These are phyloP conservation scores for Gobius niger DNA, from an alignment of 2,113 vertebrate genomes.

Conservation along the genomic window DNA sequence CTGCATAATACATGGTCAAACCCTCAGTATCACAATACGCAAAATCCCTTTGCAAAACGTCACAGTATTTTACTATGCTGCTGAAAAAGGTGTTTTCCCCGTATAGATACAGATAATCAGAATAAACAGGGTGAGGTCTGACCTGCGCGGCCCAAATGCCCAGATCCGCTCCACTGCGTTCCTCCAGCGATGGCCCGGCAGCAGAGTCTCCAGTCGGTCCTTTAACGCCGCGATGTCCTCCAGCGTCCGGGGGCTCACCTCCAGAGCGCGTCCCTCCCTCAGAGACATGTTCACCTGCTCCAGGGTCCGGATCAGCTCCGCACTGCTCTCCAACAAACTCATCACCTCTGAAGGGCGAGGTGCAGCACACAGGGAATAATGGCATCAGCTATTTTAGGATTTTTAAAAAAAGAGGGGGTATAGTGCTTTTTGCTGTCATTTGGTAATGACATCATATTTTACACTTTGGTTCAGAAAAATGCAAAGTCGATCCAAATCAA, in stretches of 20 bases:
- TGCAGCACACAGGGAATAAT: background rate
- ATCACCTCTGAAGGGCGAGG: conserved; percentile 75
- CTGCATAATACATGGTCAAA: too few species aligned
- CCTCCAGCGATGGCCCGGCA: conserved; percentile 91
- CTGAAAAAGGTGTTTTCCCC: too few species aligned
- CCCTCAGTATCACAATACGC: too few species aligned
- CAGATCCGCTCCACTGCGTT: conserved; percentile 87
- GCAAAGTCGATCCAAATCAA: too few species aligned
- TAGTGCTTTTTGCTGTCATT: too few species aligned
- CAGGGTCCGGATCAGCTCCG: conserved; percentile 87
- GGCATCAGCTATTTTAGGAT: too few species aligned
- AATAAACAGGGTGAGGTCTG: background rate
- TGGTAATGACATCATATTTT: too few species aligned
- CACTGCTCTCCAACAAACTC: conserved; percentile 83
- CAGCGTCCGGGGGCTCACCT: conserved; percentile 77
- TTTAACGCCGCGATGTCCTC: conserved; percentile 84
- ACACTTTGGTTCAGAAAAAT: too few species aligned
- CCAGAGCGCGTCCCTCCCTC: conserved; percentile 80
- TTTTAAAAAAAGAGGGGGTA: too few species aligned
- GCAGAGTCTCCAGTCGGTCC: conserved; percentile 78
- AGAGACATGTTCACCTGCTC: conserved; percentile 84
- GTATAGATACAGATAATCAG: too few species aligned
- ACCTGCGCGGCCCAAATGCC: conserved; percentile 94
- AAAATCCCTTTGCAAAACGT: too few species aligned
- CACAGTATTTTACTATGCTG: too few species aligned